phyloP scores from a whole-genome alignment of 2,113 vertebrate species.

The Rhizomys pruinosus region DNA sequence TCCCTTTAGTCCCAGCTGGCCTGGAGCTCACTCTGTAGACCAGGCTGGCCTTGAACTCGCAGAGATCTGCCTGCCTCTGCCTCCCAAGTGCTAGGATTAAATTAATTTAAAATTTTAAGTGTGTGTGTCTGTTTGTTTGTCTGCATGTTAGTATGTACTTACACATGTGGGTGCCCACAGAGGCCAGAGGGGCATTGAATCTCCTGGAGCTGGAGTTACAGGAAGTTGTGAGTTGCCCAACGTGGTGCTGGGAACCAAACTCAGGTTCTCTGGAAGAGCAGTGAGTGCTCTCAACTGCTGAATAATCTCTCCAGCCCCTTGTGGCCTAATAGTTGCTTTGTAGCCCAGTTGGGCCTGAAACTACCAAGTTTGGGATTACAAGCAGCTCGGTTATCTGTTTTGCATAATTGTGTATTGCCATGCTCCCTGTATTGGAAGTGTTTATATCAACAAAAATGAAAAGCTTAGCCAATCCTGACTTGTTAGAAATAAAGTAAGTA shows the following conservation, averaged over 20 bases:
- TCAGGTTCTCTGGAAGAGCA: not conserved
- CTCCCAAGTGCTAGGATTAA: no score
- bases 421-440: not conserved
- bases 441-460: not conserved
- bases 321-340: not conserved
- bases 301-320: not conserved
- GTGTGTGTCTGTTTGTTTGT: not conserved
- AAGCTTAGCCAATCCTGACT: not conserved
- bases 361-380: not conserved
- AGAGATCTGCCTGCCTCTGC: no score
- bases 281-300: not conserved
- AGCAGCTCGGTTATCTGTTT: not conserved
- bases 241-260: not conserved
- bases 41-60: no score
- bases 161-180: not conserved
- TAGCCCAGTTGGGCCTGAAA: not conserved
- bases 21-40: no score
- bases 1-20: no score
- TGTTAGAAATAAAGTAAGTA: conserved; percentile 6
- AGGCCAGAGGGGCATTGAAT: not conserved
- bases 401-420: conserved; percentile 1
- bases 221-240: not conserved
- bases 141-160: not conserved
- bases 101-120: no score
- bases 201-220: not conserved